Base-by-base conservation (phyloP, 2,888 invertebrate genomes). In the Aelia acuminata region DNA sequence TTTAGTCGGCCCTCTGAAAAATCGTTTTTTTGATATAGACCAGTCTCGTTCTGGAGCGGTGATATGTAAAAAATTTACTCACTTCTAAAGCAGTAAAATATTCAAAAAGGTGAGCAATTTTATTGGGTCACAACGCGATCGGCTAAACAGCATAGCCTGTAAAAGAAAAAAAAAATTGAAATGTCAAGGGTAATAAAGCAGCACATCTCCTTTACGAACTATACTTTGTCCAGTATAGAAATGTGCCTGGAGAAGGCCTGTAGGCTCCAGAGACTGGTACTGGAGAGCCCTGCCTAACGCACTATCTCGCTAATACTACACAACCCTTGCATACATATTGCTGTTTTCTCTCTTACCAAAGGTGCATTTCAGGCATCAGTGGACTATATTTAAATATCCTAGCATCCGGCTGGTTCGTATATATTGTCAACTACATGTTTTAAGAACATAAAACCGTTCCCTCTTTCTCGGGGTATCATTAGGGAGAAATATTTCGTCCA, bases 381-480 rank as follows among this genome's bases (percentile, higher is more conserved):
- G 13, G n/a, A 43, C 43, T 11, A 43, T 70, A 43, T 80, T 80
- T 80, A 47, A 80, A 80, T 80, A 80, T 43, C 43, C 20, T 8
- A 15, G n/a, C n/a, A n/a, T n/a, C 80, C 43, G 39, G 11, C 80
- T 15, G 80, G 43, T 43, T n/a, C 43, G n/a, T 80, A 80, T 47
- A 43, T 80, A 80, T 35, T 80, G 80, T 80, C 80, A 43, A 43
- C 43, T 43, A 47, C 43, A n/a, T 80, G 22, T 43, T 80, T 80
- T 47, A 20, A 22, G 10, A 13, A 43, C 13, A 47, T 80, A 80
- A 80, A 80, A n/a, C 43, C n/a, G 43, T 80, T 80, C 11, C n/a
- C 22, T 3, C 22, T 39, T 75, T 39, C 75, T 26, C 63, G 4
- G 22, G n/a, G 43, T 43, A 47, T 47, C 43, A 80, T 80, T 47